Conservation (phyloP, 2,113 vertebrate genomes). For the Felis chaus region DNA sequence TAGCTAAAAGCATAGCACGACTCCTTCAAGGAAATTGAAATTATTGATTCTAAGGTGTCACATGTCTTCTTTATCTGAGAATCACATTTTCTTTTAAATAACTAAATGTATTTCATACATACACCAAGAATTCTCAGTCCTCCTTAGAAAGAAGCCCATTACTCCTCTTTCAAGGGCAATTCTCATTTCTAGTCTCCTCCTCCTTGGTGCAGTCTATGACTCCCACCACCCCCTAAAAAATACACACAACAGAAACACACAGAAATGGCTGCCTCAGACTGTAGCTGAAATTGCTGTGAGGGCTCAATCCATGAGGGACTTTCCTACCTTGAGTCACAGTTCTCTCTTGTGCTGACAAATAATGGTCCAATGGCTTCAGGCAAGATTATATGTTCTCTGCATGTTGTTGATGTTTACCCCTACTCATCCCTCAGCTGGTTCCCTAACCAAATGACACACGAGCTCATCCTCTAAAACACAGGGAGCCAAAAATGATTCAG, state of each 20-base stretch:
- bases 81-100: neutral
- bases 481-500: neutral
- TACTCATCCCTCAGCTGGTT: neutral
- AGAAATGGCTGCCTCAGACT: neutral
- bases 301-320: neutral
- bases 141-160: constrained; percentile 5
- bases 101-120: neutral
- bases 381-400: neutral
- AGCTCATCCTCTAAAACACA: constrained; percentile 7
- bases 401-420: neutral
- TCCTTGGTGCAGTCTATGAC: neutral
- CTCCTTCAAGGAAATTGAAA: constrained; percentile 9
- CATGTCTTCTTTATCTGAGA: neutral
- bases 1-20: neutral
- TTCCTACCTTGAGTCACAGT: neutral
- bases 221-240: neutral
- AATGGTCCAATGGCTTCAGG: neutral
- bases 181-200: neutral
- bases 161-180: neutral
- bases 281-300: neutral
- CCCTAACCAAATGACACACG: neutral
- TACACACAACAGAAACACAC: neutral
- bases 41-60: neutral
- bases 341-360: neutral
- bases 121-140: neutral